A percentile compares a stretch with the other conserved stretches of the same genome.
phyloP scores from a whole-genome alignment of 2,113 vertebrate species.

The Sterna hirundo region DNA sequence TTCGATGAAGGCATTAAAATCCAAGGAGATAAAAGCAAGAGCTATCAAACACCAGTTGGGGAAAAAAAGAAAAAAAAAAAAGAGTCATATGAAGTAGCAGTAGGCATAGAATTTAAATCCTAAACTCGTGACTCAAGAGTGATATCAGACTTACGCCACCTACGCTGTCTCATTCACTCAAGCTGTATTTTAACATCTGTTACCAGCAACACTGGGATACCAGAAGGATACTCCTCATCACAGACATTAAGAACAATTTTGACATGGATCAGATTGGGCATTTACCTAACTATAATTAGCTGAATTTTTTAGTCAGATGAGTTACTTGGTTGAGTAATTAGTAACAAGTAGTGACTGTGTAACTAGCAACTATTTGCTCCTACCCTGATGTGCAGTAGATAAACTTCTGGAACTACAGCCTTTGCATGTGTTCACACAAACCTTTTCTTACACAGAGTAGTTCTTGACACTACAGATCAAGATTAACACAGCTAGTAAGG shows the following conservation, averaged over 20 bases:
- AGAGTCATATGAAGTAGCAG: rapidly evolving
- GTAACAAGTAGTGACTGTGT: neutral
- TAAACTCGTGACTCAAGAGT: neutral
- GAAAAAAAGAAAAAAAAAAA: neutral
- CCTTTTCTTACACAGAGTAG: neutral
- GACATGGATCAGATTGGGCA: rapidly evolving
- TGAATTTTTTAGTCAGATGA: neutral
- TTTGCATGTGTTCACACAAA: rapidly evolving
- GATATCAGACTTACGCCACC: neutral
- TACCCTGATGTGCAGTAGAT: neutral
- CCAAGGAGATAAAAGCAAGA: neutral
- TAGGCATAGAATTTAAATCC: neutral
- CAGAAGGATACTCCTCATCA: neutral
- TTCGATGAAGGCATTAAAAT: neutral
- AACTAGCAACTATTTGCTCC: neutral
- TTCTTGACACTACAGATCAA: neutral
- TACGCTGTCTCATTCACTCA: neutral
- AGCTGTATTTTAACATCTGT: neutral
- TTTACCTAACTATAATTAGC: neutral
- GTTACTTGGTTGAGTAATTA: rapidly evolving
- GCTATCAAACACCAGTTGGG: neutral
- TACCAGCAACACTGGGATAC: neutral
- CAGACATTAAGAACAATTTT: neutral
- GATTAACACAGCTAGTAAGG: neutral
- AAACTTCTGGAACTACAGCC: neutral